Percentiles rank a stretch among this genome's conserved stretches.
These are phyloP conservation scores for Actinia equina DNA, from an alignment of 64 coral and sea anemone species.

Conservation along the genomic window DNA sequence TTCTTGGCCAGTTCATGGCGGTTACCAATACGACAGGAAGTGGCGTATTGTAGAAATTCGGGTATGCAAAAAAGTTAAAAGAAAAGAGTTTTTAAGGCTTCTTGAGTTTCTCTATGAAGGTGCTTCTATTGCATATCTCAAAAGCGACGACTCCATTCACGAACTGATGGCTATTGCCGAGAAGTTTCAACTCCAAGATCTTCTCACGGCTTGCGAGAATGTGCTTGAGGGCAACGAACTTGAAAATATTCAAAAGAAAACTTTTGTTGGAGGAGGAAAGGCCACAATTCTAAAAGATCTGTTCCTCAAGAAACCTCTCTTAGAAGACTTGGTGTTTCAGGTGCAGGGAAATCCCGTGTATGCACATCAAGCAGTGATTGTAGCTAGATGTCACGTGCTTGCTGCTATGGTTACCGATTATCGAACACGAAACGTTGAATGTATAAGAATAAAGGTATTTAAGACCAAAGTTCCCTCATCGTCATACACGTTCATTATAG, in stretches of 20 bases:
- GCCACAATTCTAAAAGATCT: conserved; percentile 3
- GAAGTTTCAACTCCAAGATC: not conserved
- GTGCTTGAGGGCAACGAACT: not conserved
- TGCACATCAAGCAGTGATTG: conserved; percentile 13
- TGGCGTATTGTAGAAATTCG: conserved; percentile 3
- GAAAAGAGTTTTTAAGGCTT: conserved; percentile 8
- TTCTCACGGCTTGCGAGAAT: not conserved
- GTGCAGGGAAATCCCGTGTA: not conserved
- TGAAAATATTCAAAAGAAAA: not conserved
- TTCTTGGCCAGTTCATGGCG: not conserved
- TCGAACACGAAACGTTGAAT: not conserved
- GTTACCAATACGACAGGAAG: not conserved
- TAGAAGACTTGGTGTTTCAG: conserved; percentile 19
- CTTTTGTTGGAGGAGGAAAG: conserved; percentile 9
- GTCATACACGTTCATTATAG: too few relatives aligned
- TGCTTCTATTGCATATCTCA: not conserved
- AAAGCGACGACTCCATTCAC: not conserved
- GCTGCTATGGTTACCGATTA: not conserved
- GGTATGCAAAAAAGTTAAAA: not conserved
- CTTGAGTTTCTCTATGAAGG: not conserved
- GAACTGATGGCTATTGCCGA: conserved; percentile 1
- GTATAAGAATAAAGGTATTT: conserved; percentile 4
- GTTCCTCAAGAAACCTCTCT: conserved; percentile 4
- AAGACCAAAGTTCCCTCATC: not conserved
- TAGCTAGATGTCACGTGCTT: conserved; percentile 1